Percentiles rank a stretch among this genome's conserved stretches.
Evolutionary conservation across 2,888 invertebrate genomes (phyloP).

Genomic region (Aelia acuminata): DNA sequence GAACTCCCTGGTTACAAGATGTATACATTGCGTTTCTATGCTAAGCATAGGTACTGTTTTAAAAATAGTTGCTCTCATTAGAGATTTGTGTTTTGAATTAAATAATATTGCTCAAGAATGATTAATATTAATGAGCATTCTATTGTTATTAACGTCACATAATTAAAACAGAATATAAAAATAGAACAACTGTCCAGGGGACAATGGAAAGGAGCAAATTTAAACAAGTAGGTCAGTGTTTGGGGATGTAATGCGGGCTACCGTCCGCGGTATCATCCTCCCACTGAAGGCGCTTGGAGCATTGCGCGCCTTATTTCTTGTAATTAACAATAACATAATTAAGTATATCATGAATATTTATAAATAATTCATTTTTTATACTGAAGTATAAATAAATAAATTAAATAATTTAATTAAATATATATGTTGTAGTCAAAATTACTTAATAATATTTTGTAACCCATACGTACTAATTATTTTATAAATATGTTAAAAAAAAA

Average conservation of each 20-base stretch:
- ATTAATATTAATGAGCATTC: not conserved
- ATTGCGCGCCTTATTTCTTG: not conserved
- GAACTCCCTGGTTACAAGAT: no score
- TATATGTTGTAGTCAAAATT: no score
- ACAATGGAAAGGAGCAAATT: constrained; percentile 17
- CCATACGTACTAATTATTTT: no score
- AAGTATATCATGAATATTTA: no score
- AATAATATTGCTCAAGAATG: not conserved
- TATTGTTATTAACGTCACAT: not conserved
- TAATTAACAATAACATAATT: not conserved
- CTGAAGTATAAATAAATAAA: no score
- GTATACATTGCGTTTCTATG: no score
- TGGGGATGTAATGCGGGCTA: not conserved
- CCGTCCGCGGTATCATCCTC: not conserved
- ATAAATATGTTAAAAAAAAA: no score
- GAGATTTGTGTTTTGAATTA: not conserved
- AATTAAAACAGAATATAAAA: not conserved
- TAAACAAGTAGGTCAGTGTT: constrained; percentile 44
- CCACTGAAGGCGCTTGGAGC: not conserved
- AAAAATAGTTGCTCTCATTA: not conserved
- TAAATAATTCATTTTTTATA: no score
- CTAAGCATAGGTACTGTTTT: no score
- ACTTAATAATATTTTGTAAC: no score
- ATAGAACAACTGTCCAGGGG: not conserved
- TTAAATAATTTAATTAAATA: no score